phyloP scores from a whole-genome alignment of 2,113 vertebrate genomes.

The Oreochromis niloticus region DNA sequence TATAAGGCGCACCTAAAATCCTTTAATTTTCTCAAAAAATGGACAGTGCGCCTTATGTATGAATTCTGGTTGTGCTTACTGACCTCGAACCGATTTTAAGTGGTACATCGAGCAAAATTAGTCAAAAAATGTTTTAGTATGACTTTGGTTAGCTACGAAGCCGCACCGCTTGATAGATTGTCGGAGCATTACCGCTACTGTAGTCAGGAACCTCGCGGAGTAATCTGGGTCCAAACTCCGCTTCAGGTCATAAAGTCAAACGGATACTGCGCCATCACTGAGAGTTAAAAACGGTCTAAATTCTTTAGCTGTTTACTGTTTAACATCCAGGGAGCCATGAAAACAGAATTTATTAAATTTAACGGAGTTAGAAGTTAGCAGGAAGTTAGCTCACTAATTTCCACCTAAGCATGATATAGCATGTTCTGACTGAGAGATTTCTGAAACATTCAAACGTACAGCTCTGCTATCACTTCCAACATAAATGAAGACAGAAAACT shows the following conservation, averaged over 20 bases:
- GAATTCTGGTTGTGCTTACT: not conserved
- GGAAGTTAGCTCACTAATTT: rapidly evolving
- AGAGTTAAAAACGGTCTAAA: not conserved
- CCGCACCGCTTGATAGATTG: rapidly evolving
- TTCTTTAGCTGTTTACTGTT: rapidly evolving
- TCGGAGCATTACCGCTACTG: rapidly evolving
- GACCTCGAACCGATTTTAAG: not conserved
- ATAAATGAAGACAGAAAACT: not conserved
- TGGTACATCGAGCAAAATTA: not conserved
- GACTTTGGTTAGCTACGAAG: not conserved
- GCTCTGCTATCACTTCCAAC: not conserved
- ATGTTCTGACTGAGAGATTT: not conserved
- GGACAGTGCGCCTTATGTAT: not conserved
- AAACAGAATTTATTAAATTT: not conserved
- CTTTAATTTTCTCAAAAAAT: not conserved
- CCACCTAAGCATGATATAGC: not conserved
- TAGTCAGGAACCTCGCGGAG: not conserved
- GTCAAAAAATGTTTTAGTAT: not conserved
- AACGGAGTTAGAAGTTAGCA: not conserved
- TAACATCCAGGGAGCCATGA: rapidly evolving
- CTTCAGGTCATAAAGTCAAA: not conserved
- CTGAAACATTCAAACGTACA: rapidly evolving
- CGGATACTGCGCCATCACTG: not conserved
- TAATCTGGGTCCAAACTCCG: not conserved
- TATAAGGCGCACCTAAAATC: rapidly evolving